phyloP scores from a whole-genome alignment of 2,888 invertebrate species.

The Stenodera caucasica region DNA sequence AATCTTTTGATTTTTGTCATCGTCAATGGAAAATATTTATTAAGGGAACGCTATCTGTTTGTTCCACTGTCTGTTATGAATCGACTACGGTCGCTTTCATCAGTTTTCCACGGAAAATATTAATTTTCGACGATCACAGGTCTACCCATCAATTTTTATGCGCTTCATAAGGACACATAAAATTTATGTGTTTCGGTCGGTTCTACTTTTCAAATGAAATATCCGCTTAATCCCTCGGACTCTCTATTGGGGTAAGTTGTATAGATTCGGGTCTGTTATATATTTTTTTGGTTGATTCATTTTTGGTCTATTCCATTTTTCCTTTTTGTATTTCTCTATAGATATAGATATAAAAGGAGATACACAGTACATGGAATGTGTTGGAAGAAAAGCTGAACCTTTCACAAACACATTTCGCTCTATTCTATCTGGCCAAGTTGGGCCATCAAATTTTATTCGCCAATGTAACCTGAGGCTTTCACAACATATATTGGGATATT shows the following conservation, averaged over 20 bases:
- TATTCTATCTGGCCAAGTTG: slow-evolving; percentile 23
- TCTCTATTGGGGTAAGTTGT: slow-evolving; percentile 17
- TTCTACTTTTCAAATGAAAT: slow-evolving; percentile 24
- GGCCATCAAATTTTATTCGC: slow-evolving; percentile 30
- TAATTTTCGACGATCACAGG: not conserved
- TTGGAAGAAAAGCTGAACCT: slow-evolving; percentile 27
- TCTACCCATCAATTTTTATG: slow-evolving; percentile 20
- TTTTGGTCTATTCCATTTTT: slow-evolving; percentile 18
- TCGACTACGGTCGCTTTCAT: not conserved
- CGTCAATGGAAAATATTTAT: not conserved
- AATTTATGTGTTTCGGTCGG: slow-evolving; percentile 24
- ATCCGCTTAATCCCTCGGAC: slow-evolving; percentile 11
- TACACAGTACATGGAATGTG: slow-evolving; percentile 19
- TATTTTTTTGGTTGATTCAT: slow-evolving; percentile 25
- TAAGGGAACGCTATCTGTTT: not conserved
- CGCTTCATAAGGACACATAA: slow-evolving; percentile 24
- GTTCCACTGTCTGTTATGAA: not conserved
- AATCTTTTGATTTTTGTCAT: slow-evolving; percentile 14
- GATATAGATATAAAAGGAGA: slow-evolving; percentile 7
- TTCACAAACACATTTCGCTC: slow-evolving; percentile 30
- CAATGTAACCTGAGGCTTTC: slow-evolving; percentile 26
- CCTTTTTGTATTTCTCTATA: not conserved
- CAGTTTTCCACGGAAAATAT: not conserved
- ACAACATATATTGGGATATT: slow-evolving; percentile 22
- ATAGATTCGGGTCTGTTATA: slow-evolving; percentile 17